phyloP scores from a whole-genome alignment of 1,140 invertebrate species.

The Drosophila busckii region DNA sequence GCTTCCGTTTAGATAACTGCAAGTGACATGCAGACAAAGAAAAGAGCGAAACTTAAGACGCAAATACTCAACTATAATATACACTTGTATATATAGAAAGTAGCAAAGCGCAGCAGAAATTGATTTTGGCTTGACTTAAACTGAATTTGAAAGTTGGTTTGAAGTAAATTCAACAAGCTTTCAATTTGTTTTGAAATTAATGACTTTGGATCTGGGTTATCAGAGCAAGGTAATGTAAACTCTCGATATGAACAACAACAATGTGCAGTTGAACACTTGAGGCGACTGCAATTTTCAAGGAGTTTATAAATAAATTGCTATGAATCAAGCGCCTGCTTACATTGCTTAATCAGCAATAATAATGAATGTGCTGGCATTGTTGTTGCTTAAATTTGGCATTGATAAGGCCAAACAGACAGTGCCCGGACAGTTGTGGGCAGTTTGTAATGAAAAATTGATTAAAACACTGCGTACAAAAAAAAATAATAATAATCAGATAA shows the following conservation, averaged over 20 bases:
- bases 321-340: constrained; percentile 33
- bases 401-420: constrained; percentile 49
- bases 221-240: constrained; percentile 42
- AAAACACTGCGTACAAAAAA: constrained; percentile 31
- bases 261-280: not conserved
- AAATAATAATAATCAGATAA: constrained; percentile 73
- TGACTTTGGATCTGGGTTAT: constrained; percentile 35
- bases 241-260: not conserved
- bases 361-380: constrained; percentile 18
- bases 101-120: no score
- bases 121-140: no score
- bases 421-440: constrained; percentile 30
- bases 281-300: constrained; percentile 24
- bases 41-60: no score
- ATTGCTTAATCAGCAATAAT: constrained; percentile 39
- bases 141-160: no score
- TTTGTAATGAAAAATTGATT: constrained; percentile 76
- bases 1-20: no score
- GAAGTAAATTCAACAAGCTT: no score
- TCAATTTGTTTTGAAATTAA: no score
- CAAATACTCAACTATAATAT: no score
- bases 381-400: constrained; percentile 57
- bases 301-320: not conserved
- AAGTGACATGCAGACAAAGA: no score
- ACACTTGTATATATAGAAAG: no score